Conservation (phyloP, 2,113 vertebrate genomes). For the Rhodinocichla rosea region DNA sequence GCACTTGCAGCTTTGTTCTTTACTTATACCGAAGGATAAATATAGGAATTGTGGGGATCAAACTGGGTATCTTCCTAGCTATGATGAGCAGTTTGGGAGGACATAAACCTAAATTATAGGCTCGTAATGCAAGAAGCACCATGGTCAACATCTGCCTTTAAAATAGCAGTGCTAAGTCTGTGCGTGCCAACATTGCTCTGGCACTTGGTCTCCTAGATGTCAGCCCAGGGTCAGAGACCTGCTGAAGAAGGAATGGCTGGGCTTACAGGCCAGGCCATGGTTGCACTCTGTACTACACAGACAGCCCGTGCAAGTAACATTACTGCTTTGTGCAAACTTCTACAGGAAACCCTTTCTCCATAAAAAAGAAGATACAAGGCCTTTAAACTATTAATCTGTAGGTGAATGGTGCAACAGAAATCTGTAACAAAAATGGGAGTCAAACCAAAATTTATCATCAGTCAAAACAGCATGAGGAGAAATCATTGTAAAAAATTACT, state of each 20-base stretch:
- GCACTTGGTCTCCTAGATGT: neutral
- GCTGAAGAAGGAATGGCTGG: neutral
- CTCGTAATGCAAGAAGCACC: neutral
- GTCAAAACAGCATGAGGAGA: neutral
- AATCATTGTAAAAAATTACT: neutral
- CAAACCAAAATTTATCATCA: neutral
- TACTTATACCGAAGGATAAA: neutral
- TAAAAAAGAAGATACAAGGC: neutral
- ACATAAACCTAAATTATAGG: neutral
- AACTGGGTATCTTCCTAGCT: neutral
- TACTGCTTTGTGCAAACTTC: neutral
- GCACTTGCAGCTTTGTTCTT: neutral
- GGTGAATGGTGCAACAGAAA: neutral
- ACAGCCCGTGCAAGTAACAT: accelerated
- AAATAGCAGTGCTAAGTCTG: neutral
- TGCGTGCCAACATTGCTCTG: neutral
- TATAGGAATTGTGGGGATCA: neutral
- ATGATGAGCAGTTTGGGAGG: neutral
- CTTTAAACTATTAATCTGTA: neutral
- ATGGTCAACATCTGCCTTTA: neutral
- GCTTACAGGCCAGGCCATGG: neutral
- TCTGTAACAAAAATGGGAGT: neutral
- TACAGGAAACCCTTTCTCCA: neutral
- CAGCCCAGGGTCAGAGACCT: neutral
- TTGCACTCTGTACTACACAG: accelerated